Conservation (phyloP, 1,140 invertebrate genomes). For the Platyura marginata region DNA sequence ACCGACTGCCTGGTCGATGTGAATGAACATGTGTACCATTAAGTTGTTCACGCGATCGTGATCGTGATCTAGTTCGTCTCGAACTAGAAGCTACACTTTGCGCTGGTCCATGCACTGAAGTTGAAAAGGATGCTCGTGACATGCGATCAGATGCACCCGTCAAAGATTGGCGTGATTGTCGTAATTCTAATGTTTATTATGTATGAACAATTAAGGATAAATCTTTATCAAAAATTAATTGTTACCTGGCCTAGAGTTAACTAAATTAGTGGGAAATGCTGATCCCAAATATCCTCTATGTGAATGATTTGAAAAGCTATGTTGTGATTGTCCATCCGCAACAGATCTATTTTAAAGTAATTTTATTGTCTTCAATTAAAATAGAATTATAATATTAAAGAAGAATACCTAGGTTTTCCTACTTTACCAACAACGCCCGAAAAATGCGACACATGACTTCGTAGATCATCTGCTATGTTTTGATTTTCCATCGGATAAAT, state of each 20-base stretch:
- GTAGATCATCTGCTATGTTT: slow-evolving; percentile 37
- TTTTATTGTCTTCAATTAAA: background rate
- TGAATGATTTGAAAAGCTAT: slow-evolving; percentile 66
- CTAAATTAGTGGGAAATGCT: slow-evolving; percentile 52
- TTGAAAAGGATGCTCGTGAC: slow-evolving; percentile 44
- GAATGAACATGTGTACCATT: slow-evolving; percentile 25
- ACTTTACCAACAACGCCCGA: slow-evolving; percentile 28
- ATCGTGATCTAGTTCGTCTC: slow-evolving; percentile 42
- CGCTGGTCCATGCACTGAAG: slow-evolving; percentile 31
- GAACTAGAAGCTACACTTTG: slow-evolving; percentile 37
- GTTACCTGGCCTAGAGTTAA: slow-evolving; percentile 56
- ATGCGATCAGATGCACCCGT: slow-evolving; percentile 60
- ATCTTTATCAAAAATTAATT: background rate
- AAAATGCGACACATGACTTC: slow-evolving; percentile 44
- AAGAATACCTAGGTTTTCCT: slow-evolving; percentile 20
- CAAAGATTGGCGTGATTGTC: slow-evolving; percentile 63
- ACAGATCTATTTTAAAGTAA: slow-evolving; percentile 29
- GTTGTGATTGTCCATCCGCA: slow-evolving; percentile 68
- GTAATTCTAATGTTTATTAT: slow-evolving; percentile 38
- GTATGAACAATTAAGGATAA: background rate
- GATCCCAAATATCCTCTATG: slow-evolving; percentile 46
- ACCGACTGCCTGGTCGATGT: slow-evolving; percentile 34
- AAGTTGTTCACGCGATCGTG: slow-evolving; percentile 34
- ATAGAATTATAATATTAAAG: background rate
- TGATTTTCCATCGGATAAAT: slow-evolving; percentile 57